phyloP scores from a whole-genome alignment of 92 coral and sea anemone species.

The Palythoa grandiflora region DNA sequence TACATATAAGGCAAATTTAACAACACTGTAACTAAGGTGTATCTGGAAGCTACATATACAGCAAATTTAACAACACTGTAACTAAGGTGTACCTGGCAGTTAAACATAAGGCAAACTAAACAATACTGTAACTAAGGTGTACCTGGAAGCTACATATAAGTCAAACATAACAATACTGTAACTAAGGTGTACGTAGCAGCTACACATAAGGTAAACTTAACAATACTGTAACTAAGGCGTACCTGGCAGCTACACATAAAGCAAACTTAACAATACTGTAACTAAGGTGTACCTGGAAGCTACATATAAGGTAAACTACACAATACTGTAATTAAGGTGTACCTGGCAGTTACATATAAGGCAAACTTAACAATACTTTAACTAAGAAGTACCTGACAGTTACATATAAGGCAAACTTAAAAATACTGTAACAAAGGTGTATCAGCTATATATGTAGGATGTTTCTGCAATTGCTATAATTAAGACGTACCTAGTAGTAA shows the following conservation, averaged over 20 bases:
- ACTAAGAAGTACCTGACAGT: no score
- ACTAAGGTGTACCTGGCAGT: neutral
- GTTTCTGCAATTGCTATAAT: neutral
- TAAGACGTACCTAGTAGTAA: conserved; percentile 72
- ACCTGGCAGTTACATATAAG: no score
- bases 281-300: neutral
- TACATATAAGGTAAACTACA: no score
- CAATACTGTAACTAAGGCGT: neutral
- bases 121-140: neutral
- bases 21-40: neutral
- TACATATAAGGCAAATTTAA: no score
- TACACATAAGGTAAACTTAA: neutral
- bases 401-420: no score
- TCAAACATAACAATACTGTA: no score
- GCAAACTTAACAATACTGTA: neutral
- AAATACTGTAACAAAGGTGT: neutral
- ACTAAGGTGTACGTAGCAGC: neutral
- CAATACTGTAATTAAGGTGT: no score
- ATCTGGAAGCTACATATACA: neutral
- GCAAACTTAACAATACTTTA: no score
- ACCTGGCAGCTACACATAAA: neutral
- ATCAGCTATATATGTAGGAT: neutral
- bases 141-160: neutral
- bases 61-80: neutral
- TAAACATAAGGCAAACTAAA: neutral